Base-by-base conservation (phyloP, 1,140 invertebrate genomes). In the Bombus ignitus region DNA sequence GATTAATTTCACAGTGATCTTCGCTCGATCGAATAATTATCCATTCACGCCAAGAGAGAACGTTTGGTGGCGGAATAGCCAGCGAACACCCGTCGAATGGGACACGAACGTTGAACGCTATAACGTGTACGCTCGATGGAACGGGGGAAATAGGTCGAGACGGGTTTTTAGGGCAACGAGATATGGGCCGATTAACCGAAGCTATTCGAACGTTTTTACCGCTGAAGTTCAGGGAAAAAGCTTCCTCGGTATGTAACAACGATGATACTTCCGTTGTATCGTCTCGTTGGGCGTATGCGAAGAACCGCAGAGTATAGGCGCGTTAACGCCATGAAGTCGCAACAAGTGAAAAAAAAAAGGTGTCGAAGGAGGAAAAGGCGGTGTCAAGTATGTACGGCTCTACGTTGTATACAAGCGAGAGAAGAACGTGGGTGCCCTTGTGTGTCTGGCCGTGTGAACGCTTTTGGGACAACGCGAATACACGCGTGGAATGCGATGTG, bases 401-500 rank as follows among this genome's bases (percentile, higher is more conserved):
- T 10, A 9, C 2, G 15, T 6, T 35, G n/a, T 47, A 47, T 32
- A n/a, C 15, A 22, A 6, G n/a, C 37, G 80, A 39, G 57, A 25
- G n/a, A 62, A 35, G n/a, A 25, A 22, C 12, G 22, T 32, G 22
- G 53, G 35, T 57, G 53, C 53, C 37, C 80, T 57, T 22, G 25
- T 15, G 65, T 9, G 59, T 65, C 62, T 44, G 65, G 32, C 62
- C 79, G 62, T 68, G 82, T 73, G 87, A 75, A 70, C 65, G 66
- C n/a, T 86, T 88, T 85, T 72, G 77, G 88, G 77, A 81, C 81
- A 79, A 53, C 37, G 47, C 66, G 75, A 42, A 32, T 71, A 71
- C 65, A 79, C 76, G 66, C 66, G 44, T 53, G 82, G 75, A 84
- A 84, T 75, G 71, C 57, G 42, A 62, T 25, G 70, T 42, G 70